Evolutionary conservation across 1,140 invertebrate species (phyloP).

Genomic region (Plodia interpunctella): DNA sequence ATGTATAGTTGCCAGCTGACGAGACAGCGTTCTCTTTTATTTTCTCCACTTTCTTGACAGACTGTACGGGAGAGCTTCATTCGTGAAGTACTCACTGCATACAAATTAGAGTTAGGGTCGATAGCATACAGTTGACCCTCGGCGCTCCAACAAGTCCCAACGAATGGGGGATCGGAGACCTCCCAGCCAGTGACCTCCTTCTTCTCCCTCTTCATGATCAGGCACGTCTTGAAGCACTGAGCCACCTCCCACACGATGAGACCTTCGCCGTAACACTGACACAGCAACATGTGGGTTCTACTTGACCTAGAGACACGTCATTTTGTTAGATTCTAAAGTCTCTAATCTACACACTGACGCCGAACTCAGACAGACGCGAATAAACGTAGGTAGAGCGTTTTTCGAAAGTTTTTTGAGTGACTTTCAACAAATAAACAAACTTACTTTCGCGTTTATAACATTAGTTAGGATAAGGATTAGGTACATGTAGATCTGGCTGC

Average conservation of each 20-base stretch:
- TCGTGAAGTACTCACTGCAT: slow-evolving; percentile 39
- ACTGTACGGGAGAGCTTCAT: too few species aligned
- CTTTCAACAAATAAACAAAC: too few species aligned
- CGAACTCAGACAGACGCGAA: too few species aligned
- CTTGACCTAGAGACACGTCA: slow-evolving; percentile 38
- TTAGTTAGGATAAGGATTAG: too few species aligned
- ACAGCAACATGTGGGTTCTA: slow-evolving; percentile 50
- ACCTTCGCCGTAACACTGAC: slow-evolving; percentile 59
- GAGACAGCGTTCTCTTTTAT: too few species aligned
- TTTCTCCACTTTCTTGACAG: too few species aligned
- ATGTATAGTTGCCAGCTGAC: too few species aligned
- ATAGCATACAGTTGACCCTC: slow-evolving; percentile 66
- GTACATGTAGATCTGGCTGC: slow-evolving; percentile 59
- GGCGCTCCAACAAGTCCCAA: slow-evolving; percentile 54
- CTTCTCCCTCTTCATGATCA: slow-evolving; percentile 49
- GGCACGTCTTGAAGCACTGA: slow-evolving; percentile 57
- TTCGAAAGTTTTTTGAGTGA: too few species aligned
- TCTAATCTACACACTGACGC: too few species aligned
- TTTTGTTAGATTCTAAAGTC: neutral
- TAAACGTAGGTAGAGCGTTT: too few species aligned
- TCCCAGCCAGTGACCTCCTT: slow-evolving; percentile 47
- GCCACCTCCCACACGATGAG: slow-evolving; percentile 68
- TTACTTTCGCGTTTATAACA: too few species aligned
- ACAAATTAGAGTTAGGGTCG: slow-evolving; percentile 53
- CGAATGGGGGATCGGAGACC: slow-evolving; percentile 42